A percentile compares a stretch with the other conserved stretches of the same genome.
These are phyloP conservation scores for Zosterops pallidus DNA, from an alignment of 2,113 vertebrate species.

Conservation along the genomic window DNA sequence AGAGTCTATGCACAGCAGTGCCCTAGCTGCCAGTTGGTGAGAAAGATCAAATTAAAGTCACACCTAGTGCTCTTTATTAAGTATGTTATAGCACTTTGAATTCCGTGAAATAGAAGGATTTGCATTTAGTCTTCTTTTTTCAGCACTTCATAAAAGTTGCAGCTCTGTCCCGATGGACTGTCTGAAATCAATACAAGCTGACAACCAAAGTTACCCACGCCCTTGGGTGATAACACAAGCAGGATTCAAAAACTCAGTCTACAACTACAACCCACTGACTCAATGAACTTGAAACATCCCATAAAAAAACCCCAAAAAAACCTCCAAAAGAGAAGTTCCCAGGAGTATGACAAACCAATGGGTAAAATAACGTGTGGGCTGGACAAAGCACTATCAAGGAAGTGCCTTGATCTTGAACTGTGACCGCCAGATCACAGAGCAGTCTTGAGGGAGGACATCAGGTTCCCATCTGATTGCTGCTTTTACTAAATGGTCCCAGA, in stretches of 20 bases:
- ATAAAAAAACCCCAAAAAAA: neutral
- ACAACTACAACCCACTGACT: neutral
- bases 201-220: rapidly evolving
- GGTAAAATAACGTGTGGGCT: neutral
- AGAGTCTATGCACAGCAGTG: neutral
- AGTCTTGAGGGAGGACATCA: conserved; percentile 24
- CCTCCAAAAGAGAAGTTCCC: neutral
- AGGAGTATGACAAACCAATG: neutral
- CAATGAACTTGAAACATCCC: conserved; percentile 13
- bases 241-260: neutral
- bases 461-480: conserved; percentile 15
- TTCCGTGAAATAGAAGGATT: neutral
- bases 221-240: neutral
- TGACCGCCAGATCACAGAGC: conserved; percentile 15
- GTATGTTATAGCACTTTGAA: neutral
- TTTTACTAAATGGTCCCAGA: conserved; percentile 17
- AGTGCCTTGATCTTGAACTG: conserved; percentile 46
- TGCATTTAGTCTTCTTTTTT: neutral
- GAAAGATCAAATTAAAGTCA: neutral
- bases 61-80: neutral
- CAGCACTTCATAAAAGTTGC: neutral
- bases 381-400: neutral
- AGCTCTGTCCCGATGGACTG: neutral
- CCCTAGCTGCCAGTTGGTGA: neutral
- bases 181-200: neutral